These are phyloP conservation scores for Proteles cristata DNA, from an alignment of 2,113 vertebrate genomes.

Conservation along the genomic window DNA sequence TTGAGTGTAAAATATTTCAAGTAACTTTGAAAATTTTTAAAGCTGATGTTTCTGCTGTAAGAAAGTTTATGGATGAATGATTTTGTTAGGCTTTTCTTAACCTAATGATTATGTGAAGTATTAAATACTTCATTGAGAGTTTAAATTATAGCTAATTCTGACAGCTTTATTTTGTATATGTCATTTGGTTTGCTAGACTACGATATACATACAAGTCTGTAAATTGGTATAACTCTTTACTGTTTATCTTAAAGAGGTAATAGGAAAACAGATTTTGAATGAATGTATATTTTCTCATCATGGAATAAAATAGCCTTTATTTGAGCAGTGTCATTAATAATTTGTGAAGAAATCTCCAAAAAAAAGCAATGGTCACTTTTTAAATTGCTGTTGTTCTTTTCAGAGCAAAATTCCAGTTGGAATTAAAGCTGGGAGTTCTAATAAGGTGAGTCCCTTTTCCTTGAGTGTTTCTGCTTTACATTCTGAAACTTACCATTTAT, in stretches of 20 bases:
- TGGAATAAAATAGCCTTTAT: slow-evolving; percentile 15
- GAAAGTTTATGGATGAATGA: slow-evolving; percentile 3
- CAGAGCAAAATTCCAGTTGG: slow-evolving; percentile 96
- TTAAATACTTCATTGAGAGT: background rate
- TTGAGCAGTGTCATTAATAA: background rate
- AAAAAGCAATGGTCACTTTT: background rate
- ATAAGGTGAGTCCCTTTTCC: slow-evolving; percentile 90
- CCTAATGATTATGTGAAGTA: background rate
- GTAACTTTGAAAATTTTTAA: background rate
- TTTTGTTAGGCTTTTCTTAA: background rate
- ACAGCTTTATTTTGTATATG: background rate
- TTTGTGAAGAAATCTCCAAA: slow-evolving; percentile 24
- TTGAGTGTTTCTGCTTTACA: background rate
- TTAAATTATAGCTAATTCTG: slow-evolving; percentile 26
- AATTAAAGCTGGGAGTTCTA: slow-evolving; percentile 97
- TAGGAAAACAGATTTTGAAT: background rate
- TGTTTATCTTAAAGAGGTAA: background rate
- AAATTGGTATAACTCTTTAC: background rate
- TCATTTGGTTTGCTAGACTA: background rate
- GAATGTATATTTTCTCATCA: background rate
- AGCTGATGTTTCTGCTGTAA: background rate
- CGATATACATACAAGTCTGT: slow-evolving; percentile 32
- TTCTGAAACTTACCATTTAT: background rate
- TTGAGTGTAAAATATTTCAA: background rate
- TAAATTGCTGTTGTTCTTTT: slow-evolving; percentile 65